Percentiles rank a stretch among this genome's conserved stretches.
phyloP scores from a whole-genome alignment of 2,888 invertebrate genomes.

The Amorpha juglandis region DNA sequence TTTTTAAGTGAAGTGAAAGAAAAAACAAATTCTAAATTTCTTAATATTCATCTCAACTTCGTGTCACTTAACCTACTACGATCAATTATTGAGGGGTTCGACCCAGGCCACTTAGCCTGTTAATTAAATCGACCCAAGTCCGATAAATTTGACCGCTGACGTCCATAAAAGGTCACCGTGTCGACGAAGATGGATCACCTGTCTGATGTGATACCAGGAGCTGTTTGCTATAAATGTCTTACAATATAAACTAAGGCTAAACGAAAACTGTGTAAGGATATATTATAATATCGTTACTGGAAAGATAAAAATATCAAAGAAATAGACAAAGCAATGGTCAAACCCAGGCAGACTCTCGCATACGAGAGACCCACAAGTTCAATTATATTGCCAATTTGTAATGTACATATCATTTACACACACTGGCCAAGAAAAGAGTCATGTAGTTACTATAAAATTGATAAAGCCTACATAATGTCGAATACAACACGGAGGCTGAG shows the following conservation, averaged over 20 bases:
- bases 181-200: conserved; percentile 5
- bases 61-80: no score
- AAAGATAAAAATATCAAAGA: no score
- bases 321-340: no score
- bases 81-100: background rate
- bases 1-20: background rate
- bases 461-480: background rate
- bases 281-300: no score
- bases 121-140: conserved; percentile 30
- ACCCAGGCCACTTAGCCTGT: background rate
- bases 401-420: no score
- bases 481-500: background rate
- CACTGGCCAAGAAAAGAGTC: no score
- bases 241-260: background rate
- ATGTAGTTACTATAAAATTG: background rate
- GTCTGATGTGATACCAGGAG: background rate
- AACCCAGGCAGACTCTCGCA: no score
- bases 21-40: background rate
- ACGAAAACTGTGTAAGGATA: background rate
- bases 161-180: conserved; percentile 18
- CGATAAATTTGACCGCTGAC: conserved; percentile 24
- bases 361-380: no score
- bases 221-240: background rate
- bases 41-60: background rate
- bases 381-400: no score